Evolutionary conservation across 2,888 invertebrate genomes (phyloP).

Genomic region (Coenonympha glycerion): DNA sequence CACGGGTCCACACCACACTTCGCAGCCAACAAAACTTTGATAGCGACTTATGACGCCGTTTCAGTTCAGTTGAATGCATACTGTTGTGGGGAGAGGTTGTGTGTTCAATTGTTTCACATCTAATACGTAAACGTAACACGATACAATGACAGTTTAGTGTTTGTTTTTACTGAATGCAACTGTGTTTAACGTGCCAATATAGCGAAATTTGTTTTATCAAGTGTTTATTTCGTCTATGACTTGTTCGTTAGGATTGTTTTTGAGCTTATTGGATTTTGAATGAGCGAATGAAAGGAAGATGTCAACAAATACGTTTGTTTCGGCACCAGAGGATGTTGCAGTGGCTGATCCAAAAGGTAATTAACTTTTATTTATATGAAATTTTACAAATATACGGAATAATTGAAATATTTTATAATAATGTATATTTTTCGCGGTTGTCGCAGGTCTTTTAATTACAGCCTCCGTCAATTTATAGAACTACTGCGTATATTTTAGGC

Average conservation of each 20-base stretch:
- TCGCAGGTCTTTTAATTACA: too few relatives aligned
- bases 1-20: slow-evolving; percentile 50
- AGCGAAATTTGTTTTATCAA: slow-evolving; percentile 33
- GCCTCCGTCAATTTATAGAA: too few relatives aligned
- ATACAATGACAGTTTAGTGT: slow-evolving; percentile 42
- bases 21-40: slow-evolving; percentile 46
- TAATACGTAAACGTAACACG: slow-evolving; percentile 40
- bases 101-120: slow-evolving; percentile 25
- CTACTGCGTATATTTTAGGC: too few relatives aligned
- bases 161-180: slow-evolving; percentile 35
- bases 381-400: too few relatives aligned
- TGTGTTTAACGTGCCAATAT: slow-evolving; percentile 56
- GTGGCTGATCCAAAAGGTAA: slow-evolving; percentile 61
- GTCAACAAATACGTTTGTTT: slow-evolving; percentile 50
- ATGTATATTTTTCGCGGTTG: too few relatives aligned
- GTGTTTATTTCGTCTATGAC: slow-evolving; percentile 37
- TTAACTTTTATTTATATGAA: background rate
- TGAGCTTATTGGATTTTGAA: slow-evolving; percentile 37
- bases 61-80: slow-evolving; percentile 50
- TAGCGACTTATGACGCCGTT: slow-evolving; percentile 32
- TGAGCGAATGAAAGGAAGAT: slow-evolving; percentile 45
- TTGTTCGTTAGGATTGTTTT: slow-evolving; percentile 37
- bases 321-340: slow-evolving; percentile 44
- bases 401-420: too few relatives aligned
- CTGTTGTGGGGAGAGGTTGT: slow-evolving; percentile 43